Evolutionary conservation across 2,888 invertebrate genomes (phyloP).

Genomic region (Helobdella robusta): DNA sequence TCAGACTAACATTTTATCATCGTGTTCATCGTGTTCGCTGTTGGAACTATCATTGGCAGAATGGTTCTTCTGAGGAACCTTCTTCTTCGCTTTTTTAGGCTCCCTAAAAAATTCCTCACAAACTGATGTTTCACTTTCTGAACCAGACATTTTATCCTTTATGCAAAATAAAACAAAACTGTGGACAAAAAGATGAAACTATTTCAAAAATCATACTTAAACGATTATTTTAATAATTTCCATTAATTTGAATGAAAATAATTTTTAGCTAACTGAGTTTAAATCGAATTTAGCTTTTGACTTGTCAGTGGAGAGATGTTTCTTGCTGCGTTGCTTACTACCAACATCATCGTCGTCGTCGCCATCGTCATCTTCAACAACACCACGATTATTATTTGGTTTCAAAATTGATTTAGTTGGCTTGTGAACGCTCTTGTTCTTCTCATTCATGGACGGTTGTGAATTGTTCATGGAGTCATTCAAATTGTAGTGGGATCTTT

Average conservation of each 20-base stretch:
- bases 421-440: too few relatives aligned
- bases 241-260: not conserved
- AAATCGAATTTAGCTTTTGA: not conserved
- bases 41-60: not conserved
- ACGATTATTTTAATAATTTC: not conserved
- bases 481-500: too few relatives aligned
- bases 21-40: not conserved
- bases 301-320: too few relatives aligned
- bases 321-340: too few relatives aligned
- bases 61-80: not conserved
- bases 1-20: not conserved
- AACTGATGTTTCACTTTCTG: slow-evolving; percentile 12
- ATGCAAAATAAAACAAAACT: not conserved
- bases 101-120: slow-evolving; percentile 2
- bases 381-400: not conserved
- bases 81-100: not conserved
- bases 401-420: too few relatives aligned
- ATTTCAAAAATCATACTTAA: not conserved
- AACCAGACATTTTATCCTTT: too few relatives aligned
- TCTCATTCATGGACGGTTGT: too few relatives aligned
- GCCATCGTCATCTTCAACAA: not conserved
- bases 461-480: too few relatives aligned
- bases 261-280: not conserved
- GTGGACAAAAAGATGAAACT: not conserved
- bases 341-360: not conserved